These are phyloP conservation scores for Procapra przewalskii DNA, from an alignment of 2,113 vertebrate species.

Conservation along the genomic window DNA sequence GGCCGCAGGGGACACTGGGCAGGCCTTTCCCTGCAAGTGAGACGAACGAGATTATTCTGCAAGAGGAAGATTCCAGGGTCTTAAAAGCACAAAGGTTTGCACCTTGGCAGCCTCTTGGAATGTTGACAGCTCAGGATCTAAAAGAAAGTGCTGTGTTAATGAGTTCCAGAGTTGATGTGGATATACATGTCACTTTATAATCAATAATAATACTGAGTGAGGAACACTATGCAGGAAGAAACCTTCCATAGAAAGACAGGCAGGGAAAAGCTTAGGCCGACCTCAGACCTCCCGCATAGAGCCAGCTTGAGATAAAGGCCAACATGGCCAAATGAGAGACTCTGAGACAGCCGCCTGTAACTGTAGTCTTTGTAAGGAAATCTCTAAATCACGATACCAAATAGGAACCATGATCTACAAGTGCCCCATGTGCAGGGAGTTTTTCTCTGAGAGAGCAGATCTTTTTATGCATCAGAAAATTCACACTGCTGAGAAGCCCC, in stretches of 20 bases:
- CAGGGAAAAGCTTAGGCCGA: slow-evolving; percentile 49
- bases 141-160: background rate
- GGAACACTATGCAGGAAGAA: slow-evolving; percentile 67
- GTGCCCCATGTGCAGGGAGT: slow-evolving; percentile 74
- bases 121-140: slow-evolving; percentile 54
- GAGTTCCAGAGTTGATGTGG: background rate
- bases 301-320: slow-evolving; percentile 41
- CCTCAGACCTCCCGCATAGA: background rate
- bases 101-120: slow-evolving; percentile 17
- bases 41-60: background rate
- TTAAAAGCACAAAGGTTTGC: background rate
- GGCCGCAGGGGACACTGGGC: background rate
- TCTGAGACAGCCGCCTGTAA: background rate
- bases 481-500: slow-evolving; percentile 79
- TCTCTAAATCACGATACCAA: slow-evolving; percentile 56
- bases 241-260: slow-evolving; percentile 42
- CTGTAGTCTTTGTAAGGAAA: background rate
- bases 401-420: slow-evolving; percentile 75
- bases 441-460: slow-evolving; percentile 74
- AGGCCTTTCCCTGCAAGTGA: background rate
- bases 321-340: slow-evolving; percentile 42
- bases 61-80: background rate
- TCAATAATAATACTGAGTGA: background rate
- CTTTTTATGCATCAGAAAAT: slow-evolving; percentile 75
- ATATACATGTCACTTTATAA: slow-evolving; percentile 17